Evolutionary conservation across 2,113 vertebrate species (phyloP), one percentile per base, ranked within the genome.

Genomic region (Buteo buteo): DNA sequence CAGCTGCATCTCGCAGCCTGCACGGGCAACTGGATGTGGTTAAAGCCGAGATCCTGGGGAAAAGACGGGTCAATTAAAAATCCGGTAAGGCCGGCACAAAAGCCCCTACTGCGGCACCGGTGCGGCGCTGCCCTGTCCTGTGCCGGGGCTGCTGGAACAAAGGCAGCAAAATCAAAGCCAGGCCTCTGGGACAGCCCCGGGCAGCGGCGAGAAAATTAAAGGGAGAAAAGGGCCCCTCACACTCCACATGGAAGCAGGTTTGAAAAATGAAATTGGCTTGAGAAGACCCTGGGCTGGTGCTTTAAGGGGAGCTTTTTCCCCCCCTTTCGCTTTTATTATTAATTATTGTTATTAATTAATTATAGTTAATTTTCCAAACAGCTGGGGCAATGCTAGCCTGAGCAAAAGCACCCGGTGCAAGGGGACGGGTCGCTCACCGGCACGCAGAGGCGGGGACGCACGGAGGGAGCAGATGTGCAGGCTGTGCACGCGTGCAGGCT

Each of bases 321-420:
- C 61, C 32, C 32, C 34, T 24, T 81, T 93, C 77, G 95, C 71
- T 65, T 96, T 92, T 96, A 88, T 97, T 97, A 96, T 98, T 96
- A 97, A 98, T 98, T 97, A 92, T 90, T 82, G 40, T 82, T 93
- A 96, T 90, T 79, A 95, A 96, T 97, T 97, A 97, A 98, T 98
- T 94, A 90, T 88, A 67, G 74, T 50, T 93, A 94, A 87, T 97
- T 95, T 98, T 92, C 78, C 90, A 95, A 93, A 97, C 90, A 92
- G 88, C 89, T 81, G 77, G 54, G 95, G 45, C 77, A 50, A 79
- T 0, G 61, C 69, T 1, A 11, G 59, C 91, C 79, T 49, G 59
- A 81, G 83, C 59, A 67, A 32, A 72, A 92, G 83, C 3, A 0
- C 49, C 5, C 0, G 16, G 73, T 34, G 42, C 12, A 2, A 62